Conservation (phyloP, 2,888 invertebrate species). For the Amphipyra tragopoginis region DNA sequence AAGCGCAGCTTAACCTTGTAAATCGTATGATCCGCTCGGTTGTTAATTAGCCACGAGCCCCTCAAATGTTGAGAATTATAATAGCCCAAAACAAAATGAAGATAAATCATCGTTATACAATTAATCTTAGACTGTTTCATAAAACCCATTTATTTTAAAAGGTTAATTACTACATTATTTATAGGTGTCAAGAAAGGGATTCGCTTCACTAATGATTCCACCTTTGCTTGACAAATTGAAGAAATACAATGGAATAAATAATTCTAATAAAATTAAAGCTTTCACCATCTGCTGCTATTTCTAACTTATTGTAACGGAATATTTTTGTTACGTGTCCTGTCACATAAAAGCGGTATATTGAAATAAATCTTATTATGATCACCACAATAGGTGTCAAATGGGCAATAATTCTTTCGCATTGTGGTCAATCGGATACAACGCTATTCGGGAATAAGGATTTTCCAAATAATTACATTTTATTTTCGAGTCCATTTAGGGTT, state of each 20-base stretch:
- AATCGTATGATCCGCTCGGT: no score
- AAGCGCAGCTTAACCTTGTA: no score
- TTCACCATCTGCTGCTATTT: slow-evolving; percentile 80
- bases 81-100: slow-evolving; percentile 3
- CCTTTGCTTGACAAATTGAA: slow-evolving; percentile 68
- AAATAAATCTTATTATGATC: slow-evolving; percentile 75
- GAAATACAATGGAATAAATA: slow-evolving; percentile 70
- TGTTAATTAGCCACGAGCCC: no score
- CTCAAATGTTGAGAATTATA: neutral
- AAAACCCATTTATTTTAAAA: slow-evolving; percentile 26
- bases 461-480: slow-evolving; percentile 55
- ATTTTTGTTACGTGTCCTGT: slow-evolving; percentile 79
- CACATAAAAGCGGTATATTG: slow-evolving; percentile 75
- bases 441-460: slow-evolving; percentile 62
- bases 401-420: slow-evolving; percentile 75
- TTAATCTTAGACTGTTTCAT: slow-evolving; percentile 24
- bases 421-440: slow-evolving; percentile 69
- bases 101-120: slow-evolving; percentile 24
- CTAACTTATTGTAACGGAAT: slow-evolving; percentile 61
- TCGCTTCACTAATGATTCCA: slow-evolving; percentile 40
- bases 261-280: slow-evolving; percentile 65
- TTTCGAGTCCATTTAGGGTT: slow-evolving; percentile 47
- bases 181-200: slow-evolving; percentile 35
- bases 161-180: slow-evolving; percentile 47
- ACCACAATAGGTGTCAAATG: slow-evolving; percentile 82